A percentile compares a stretch with the other conserved stretches of the same genome.
These are phyloP conservation scores for Euleptes europaea DNA, from an alignment of 2,113 vertebrate species.

Conservation along the genomic window DNA sequence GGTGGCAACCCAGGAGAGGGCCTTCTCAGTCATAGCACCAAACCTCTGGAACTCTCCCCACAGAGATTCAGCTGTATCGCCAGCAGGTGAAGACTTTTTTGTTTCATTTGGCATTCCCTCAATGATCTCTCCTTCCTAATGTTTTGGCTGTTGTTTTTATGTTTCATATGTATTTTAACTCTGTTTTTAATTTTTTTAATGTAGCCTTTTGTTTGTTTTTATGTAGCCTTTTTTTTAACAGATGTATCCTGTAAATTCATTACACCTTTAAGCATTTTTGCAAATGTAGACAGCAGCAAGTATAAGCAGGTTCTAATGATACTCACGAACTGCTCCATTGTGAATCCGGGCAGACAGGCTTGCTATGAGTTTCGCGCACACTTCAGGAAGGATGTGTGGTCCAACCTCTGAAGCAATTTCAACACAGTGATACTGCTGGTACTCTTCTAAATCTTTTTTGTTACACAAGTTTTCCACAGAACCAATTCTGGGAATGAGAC, in stretches of 20 bases:
- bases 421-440: slow-evolving; percentile 76
- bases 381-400: slow-evolving; percentile 63
- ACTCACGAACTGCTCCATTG: slow-evolving; percentile 80
- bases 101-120: too few species aligned
- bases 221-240: background rate
- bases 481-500: slow-evolving; percentile 80
- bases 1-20: too few species aligned
- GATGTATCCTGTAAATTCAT: background rate
- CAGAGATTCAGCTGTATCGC: too few species aligned
- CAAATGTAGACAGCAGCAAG: background rate
- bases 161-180: too few species aligned
- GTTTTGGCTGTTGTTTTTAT: too few species aligned
- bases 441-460: slow-evolving; percentile 73
- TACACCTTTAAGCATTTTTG: background rate
- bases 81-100: too few species aligned
- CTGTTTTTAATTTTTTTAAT: background rate
- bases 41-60: too few species aligned
- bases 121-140: too few species aligned
- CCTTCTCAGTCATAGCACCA: too few species aligned
- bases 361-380: slow-evolving; percentile 72
- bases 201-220: background rate
- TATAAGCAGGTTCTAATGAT: background rate
- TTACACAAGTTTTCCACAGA: slow-evolving; percentile 80
- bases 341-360: slow-evolving; percentile 85
- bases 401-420: slow-evolving; percentile 72